Evolutionary conservation across 2,888 invertebrate species (phyloP).

Genomic region (Alviniconcha strummeri): DNA sequence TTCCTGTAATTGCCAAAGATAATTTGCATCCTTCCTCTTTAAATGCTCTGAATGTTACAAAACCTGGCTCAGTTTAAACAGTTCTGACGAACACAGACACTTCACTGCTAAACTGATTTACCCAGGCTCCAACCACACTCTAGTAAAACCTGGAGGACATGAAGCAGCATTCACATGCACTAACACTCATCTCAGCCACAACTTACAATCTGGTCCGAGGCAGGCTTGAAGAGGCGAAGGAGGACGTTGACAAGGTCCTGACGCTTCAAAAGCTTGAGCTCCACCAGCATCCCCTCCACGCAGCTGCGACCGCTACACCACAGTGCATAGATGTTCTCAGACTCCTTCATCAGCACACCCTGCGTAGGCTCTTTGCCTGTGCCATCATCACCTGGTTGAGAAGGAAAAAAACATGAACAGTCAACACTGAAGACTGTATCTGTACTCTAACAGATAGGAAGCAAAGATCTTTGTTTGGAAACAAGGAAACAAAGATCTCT

Average conservation of each 20-base stretch:
- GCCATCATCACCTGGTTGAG: constrained; percentile 86
- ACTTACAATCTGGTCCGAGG: constrained; percentile 85
- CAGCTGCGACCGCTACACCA: constrained; percentile 97
- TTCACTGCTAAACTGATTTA: too few relatives aligned
- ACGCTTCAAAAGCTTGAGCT: constrained; percentile 92
- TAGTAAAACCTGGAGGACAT: too few relatives aligned
- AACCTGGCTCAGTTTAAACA: too few relatives aligned
- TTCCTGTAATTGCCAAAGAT: too few relatives aligned
- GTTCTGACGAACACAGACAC: too few relatives aligned
- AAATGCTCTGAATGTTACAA: too few relatives aligned
- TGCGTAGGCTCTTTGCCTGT: constrained; percentile 76
- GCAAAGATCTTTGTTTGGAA: not conserved
- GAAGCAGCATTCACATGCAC: too few relatives aligned
- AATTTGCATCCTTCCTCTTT: too few relatives aligned
- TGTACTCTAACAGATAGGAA: not conserved
- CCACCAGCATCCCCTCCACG: constrained; percentile 97
- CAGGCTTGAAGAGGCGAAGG: constrained; percentile 87
- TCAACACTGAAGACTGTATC: not conserved
- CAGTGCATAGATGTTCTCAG: constrained; percentile 93
- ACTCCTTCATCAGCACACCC: constrained; percentile 88
- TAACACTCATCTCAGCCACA: not conserved
- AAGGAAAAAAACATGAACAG: not conserved
- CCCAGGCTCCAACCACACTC: too few relatives aligned
- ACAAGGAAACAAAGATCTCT: not conserved
- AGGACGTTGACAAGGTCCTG: constrained; percentile 95